Conservation (phyloP, 2,797 vertebrate species). For the Todus mexicanus region DNA sequence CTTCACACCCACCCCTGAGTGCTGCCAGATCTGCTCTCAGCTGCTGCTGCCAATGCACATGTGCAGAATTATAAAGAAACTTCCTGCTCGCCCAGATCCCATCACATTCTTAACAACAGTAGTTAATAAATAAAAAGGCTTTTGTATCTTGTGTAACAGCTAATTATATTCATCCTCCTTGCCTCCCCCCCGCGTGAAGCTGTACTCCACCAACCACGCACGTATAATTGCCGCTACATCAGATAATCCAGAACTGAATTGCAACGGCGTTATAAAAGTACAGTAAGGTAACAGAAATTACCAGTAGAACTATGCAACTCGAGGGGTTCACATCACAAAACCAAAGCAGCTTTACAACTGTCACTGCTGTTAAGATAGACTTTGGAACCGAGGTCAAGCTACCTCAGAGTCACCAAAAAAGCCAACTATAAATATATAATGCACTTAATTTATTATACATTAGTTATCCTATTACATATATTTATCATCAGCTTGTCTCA, state of each 20-base stretch:
- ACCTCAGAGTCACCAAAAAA: neutral
- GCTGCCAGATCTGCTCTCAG: slow-evolving; percentile 46
- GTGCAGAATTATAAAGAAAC: slow-evolving; percentile 61
- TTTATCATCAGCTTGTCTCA: neutral
- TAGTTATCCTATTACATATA: slow-evolving; percentile 39
- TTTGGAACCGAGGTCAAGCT: slow-evolving; percentile 14
- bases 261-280: neutral
- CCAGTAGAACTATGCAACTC: neutral
- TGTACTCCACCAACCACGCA: neutral
- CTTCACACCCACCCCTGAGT: slow-evolving; percentile 30
- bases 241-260: neutral
- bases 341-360: neutral
- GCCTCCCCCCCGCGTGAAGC: neutral
- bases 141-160: slow-evolving; percentile 55
- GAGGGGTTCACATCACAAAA: neutral
- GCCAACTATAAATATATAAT: slow-evolving; percentile 53
- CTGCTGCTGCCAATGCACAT: slow-evolving; percentile 56
- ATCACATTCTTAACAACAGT: slow-evolving; percentile 49
- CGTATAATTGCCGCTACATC: neutral
- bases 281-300: neutral
- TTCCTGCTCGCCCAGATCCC: slow-evolving; percentile 53
- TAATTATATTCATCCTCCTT: slow-evolving; percentile 24
- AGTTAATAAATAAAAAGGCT: slow-evolving; percentile 66
- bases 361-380: neutral
- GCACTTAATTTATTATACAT: slow-evolving; percentile 51